A percentile compares a stretch with the other conserved stretches of the same genome.
Evolutionary conservation across 1,140 invertebrate species (phyloP).

Genomic region (Drosophila gunungcola): DNA sequence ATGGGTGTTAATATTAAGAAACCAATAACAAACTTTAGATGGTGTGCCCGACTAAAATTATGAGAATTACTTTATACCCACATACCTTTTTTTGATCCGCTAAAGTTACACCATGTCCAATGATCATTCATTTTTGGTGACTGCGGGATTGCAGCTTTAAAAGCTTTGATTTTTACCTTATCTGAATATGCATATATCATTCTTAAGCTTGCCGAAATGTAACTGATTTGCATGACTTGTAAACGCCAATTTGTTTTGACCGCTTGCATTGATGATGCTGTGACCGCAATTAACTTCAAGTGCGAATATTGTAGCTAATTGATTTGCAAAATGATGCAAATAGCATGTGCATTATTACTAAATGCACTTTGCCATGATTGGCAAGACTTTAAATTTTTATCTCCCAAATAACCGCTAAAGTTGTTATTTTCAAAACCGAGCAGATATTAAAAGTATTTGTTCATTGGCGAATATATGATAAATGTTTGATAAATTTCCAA

Average conservation of each 20-base stretch:
- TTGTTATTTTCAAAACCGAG: no score
- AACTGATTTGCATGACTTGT: slow-evolving; percentile 23
- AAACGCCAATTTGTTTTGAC: slow-evolving; percentile 16
- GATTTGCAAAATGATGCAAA: slow-evolving; percentile 34
- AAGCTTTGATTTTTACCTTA: slow-evolving; percentile 1
- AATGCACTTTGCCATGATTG: slow-evolving; percentile 14
- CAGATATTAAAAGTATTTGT: no score
- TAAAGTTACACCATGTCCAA: slow-evolving; percentile 1
- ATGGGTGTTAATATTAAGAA: not conserved
- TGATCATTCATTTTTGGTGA: not conserved
- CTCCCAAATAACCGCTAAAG: not conserved
- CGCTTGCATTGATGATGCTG: slow-evolving; percentile 9
- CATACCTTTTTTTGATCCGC: not conserved
- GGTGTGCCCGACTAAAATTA: not conserved
- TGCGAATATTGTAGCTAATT: slow-evolving; percentile 24
- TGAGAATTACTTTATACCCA: not conserved
- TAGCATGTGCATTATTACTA: not conserved
- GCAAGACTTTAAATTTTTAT: not conserved
- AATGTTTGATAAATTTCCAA: no score
- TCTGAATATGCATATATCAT: slow-evolving; percentile 23
- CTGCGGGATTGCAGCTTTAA: slow-evolving; percentile 3
- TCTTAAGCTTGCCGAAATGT: slow-evolving; percentile 14
- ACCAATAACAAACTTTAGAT: not conserved
- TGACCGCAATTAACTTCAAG: slow-evolving; percentile 13
- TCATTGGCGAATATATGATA: no score